Base-by-base conservation (phyloP, 2,888 invertebrate genomes). In the Bombylius discolor region DNA sequence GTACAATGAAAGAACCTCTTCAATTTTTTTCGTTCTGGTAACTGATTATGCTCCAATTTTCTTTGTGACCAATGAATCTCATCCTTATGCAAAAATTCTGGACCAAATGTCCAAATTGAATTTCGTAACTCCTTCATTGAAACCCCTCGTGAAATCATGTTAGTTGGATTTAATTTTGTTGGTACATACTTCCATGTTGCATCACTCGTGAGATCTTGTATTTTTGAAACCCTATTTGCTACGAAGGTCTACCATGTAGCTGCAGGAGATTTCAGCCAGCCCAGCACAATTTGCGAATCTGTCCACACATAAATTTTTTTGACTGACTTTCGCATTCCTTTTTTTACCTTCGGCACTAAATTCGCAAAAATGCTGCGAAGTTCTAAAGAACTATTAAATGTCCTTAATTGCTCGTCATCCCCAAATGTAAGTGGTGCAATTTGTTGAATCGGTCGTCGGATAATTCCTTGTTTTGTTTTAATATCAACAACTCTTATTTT, bases 221-320 rank as follows among this genome's bases (percentile, higher is more conserved):
- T 61, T 32, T 55, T 54, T 6, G 59, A 47, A 5, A 62, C 61
- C 5, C 62, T 53, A 32, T 58, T 68, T 1, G 64, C 64, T 58
- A 65, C 62, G 48, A 64, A 61, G 23, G 55, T 60, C 47, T 50
- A 14, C 51, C 53, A 51, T 13, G 31, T 32, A 1, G 56, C 50
- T 11, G 62, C 52, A 12, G 55, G 56, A 2, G 57, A 34, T 11
- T 48, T 44, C 11, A 61, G 51, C 60, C 62, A 64, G 33, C 51
- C 51, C 31, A 63, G 14, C 0, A 55, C 56, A 48, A 62, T 61
- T 23, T 56, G 61, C 11, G 58, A 66, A 42, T 61, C 62, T 8
- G 57, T 58, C 62, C 60, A 66, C 45, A 53, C 62, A 52, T 42
- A 58, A 4, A 58, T 48, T 39, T 56, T 12, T 1, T 45, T 45